Base-by-base conservation (phyloP, 2,888 invertebrate genomes). In the Tuberolachnus salignus region DNA sequence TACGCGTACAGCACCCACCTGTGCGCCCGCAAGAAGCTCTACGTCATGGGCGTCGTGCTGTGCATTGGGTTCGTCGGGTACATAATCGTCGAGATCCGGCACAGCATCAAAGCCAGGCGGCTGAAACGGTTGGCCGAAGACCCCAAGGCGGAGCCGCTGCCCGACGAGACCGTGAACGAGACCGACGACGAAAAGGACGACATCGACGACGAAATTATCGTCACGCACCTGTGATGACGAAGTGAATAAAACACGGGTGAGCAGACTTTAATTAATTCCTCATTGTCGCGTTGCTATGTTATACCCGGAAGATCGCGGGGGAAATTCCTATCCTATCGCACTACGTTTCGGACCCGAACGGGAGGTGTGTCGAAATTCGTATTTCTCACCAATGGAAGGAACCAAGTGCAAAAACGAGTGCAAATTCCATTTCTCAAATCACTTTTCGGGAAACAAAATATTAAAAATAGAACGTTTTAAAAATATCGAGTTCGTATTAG, bases 1-100 rank as follows among this genome's bases (percentile, higher is more conserved):
- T 95, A 94, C 84, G 94, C 94, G 0, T 94, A 94, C 87, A 94
- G 94, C 83, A 94, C 93, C 42, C 93, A 93, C 83, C 87, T 94
- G 42, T 94, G 94, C 86, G 92, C 94, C 75, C 88, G 91, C 81
- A 92, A 92, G 91, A 95, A 95, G 88, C 89, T 95, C 0, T 94
- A 93, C 86, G 92, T 94, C 23, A 89, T 94, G 88, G 87, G 94
- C 85, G 89, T 89, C n/a, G 92, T 94, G 44, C 88, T 95, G 11
- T 86, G 91, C 21, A 84, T 90, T 70, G 95, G 95, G 21, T 89
- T 92, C 82, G 85, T 89, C 66, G 93, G 95, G 73, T 95, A 95
- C 86, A 87, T 92, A 81, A 86, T 92, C 81, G 94, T 94, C 26
- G 94, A 94, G 86, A 89, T 93, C 83, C 87, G 93, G 82, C 93